Evolutionary conservation across 2,113 vertebrate genomes (phyloP).

Genomic region (Taurulus bubalis): DNA sequence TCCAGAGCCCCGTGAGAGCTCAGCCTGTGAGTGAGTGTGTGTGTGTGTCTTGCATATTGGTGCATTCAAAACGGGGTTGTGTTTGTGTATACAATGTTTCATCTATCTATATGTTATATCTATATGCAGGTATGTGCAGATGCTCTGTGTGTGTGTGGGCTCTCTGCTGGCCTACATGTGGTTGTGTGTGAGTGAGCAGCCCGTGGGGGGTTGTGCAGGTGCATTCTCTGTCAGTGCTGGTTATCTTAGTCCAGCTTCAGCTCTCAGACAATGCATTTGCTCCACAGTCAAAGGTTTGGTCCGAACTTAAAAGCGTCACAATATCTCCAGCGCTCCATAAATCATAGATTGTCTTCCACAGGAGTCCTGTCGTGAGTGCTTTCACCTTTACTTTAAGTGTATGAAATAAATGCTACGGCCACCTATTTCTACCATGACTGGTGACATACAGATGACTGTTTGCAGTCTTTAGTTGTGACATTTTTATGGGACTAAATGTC

Average conservation of each 20-base stretch:
- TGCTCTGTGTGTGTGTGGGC: not conserved
- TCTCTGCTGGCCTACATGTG: no score
- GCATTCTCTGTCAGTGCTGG: constrained; percentile 49
- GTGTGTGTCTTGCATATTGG: not conserved
- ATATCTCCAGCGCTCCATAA: constrained; percentile 26
- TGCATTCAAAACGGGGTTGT: not conserved
- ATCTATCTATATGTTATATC: not conserved
- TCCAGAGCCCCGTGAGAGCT: constrained; percentile 25
- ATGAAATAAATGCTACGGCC: constrained; percentile 44
- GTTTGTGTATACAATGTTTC: not conserved
- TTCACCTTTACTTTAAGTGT: constrained; percentile 40
- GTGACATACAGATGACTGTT: constrained; percentile 26
- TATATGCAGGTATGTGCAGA: not conserved
- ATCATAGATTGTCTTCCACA: constrained; percentile 40
- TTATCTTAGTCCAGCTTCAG: constrained; percentile 48
- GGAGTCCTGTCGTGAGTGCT: not conserved
- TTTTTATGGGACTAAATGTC: not conserved
- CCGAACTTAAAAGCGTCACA: constrained; percentile 26
- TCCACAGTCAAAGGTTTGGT: constrained; percentile 28
- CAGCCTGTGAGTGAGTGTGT: constrained; percentile 7
- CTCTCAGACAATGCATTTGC: constrained; percentile 53
- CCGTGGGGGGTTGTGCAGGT: constrained; percentile 64
- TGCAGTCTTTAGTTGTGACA: not conserved
- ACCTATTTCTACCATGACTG: constrained; percentile 17
- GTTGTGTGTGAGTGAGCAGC: constrained; percentile 1